phyloP scores from a whole-genome alignment of 1,140 invertebrate genomes.

The Daktulosphaira vitifoliae region DNA sequence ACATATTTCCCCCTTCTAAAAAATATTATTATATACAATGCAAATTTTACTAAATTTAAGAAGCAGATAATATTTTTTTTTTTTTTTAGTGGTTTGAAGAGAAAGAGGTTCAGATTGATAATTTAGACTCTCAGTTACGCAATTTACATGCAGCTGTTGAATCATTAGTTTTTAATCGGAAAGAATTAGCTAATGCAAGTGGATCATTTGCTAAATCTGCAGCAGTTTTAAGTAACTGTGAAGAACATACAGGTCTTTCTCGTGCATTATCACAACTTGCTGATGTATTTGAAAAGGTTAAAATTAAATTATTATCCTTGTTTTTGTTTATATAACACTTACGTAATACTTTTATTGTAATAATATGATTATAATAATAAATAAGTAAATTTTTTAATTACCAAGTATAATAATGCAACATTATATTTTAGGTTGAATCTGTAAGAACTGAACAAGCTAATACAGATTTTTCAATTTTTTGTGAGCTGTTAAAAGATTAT shows the following conservation, averaged over 20 bases:
- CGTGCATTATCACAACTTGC: conserved; percentile 85
- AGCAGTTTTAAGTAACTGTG: conserved; percentile 86
- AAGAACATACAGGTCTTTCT: conserved; percentile 89
- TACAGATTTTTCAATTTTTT: conserved; percentile 85
- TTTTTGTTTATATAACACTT: not conserved
- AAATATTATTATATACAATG: not conserved
- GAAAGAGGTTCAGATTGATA: conserved; percentile 84
- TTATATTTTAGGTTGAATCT: conserved; percentile 60
- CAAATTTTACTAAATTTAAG: not conserved
- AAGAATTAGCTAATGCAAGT: conserved; percentile 72
- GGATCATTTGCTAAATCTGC: conserved; percentile 76
- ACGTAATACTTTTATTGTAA: not conserved
- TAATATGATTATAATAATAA: no score
- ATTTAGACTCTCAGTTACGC: conserved; percentile 77
- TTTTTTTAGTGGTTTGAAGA: conserved; percentile 92
- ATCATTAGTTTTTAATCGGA: conserved; percentile 72
- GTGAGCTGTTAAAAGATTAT: conserved; percentile 93
- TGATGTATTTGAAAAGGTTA: conserved; percentile 77
- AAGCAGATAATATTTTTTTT: not conserved
- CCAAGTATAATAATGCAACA: conserved; percentile 1
- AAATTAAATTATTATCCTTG: not conserved
- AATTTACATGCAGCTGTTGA: conserved; percentile 85
- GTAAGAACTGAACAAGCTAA: conserved; percentile 87
- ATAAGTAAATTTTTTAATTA: not conserved
- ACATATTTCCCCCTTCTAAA: not conserved